Conservation (phyloP, 2,113 vertebrate species). For the Heterochromis multidens region DNA sequence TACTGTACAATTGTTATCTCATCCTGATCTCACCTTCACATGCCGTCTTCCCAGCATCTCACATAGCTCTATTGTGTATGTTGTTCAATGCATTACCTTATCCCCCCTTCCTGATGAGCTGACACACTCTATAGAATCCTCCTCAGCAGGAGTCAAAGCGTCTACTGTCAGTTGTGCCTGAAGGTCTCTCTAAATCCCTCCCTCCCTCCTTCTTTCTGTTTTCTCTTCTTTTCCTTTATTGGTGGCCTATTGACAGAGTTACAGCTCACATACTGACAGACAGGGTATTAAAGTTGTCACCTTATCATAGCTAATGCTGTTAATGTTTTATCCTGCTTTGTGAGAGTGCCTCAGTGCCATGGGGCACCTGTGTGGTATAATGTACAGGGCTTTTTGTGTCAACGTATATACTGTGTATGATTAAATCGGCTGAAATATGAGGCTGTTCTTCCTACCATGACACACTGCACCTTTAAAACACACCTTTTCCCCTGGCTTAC, state of each 20-base stretch:
- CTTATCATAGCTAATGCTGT: constrained; percentile 30
- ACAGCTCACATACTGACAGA: constrained; percentile 55
- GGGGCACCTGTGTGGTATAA: constrained; percentile 15
- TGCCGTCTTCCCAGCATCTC: constrained; percentile 60
- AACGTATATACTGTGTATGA: constrained; percentile 15
- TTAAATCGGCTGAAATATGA: constrained; percentile 47
- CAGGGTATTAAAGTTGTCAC: constrained; percentile 52
- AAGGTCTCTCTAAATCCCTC: constrained; percentile 13
- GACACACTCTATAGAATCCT: constrained; percentile 36
- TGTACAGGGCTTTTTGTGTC: not conserved
- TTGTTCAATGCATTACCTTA: constrained; percentile 33
- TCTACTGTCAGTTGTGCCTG: constrained; percentile 62
- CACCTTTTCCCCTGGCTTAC: constrained; percentile 22
- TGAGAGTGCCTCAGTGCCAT: not conserved
- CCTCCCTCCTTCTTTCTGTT: not conserved
- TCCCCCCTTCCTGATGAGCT: not conserved
- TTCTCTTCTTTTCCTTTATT: constrained; percentile 36
- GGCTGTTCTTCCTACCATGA: constrained; percentile 20
- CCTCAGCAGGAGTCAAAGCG: constrained; percentile 60
- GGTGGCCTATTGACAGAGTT: constrained; percentile 50
- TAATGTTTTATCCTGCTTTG: constrained; percentile 65
- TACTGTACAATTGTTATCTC: constrained; percentile 7
- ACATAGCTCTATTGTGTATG: constrained; percentile 51
- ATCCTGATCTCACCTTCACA: constrained; percentile 39
- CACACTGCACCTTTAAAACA: not conserved